Percentiles rank a stretch among this genome's conserved stretches.
Evolutionary conservation across 2,113 vertebrate species (phyloP).

Genomic region (Phyllopteryx taeniolatus): DNA sequence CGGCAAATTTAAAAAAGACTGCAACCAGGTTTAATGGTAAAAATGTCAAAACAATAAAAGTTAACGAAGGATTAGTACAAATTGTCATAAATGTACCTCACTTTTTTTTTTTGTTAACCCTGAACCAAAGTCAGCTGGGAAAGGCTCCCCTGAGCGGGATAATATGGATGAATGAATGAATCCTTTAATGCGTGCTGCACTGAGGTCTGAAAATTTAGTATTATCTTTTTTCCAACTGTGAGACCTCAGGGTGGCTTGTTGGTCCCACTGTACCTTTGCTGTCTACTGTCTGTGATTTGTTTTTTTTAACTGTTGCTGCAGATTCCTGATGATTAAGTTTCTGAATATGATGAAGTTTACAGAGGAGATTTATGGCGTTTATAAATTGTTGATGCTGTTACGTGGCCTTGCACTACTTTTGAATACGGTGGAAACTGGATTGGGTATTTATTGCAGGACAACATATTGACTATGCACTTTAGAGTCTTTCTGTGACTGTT

Average conservation of each 20-base stretch:
- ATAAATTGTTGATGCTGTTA: background rate
- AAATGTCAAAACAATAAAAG: too few species aligned
- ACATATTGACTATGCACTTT: constrained; percentile 1
- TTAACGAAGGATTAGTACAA: too few species aligned
- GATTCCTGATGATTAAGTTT: background rate
- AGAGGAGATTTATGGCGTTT: background rate
- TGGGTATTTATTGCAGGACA: background rate
- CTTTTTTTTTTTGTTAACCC: too few species aligned
- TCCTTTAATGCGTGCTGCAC: background rate
- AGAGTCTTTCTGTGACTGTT: background rate
- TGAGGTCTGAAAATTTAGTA: background rate
- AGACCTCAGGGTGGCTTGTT: background rate
- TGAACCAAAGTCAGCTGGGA: too few species aligned
- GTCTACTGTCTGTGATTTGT: background rate
- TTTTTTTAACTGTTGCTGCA: background rate
- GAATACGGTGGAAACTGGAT: background rate
- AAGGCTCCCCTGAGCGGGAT: too few species aligned
- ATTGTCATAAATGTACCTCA: too few species aligned
- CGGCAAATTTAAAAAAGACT: too few species aligned
- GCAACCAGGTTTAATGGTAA: too few species aligned
- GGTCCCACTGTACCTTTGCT: background rate
- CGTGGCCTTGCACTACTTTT: background rate
- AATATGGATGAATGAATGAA: too few species aligned
- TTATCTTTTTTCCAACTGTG: background rate
- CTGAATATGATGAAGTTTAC: background rate